Percentiles rank a stretch among this genome's conserved stretches.
phyloP scores from a whole-genome alignment of 2,797 vertebrate species.

The Enteromius unitaeniatus region DNA sequence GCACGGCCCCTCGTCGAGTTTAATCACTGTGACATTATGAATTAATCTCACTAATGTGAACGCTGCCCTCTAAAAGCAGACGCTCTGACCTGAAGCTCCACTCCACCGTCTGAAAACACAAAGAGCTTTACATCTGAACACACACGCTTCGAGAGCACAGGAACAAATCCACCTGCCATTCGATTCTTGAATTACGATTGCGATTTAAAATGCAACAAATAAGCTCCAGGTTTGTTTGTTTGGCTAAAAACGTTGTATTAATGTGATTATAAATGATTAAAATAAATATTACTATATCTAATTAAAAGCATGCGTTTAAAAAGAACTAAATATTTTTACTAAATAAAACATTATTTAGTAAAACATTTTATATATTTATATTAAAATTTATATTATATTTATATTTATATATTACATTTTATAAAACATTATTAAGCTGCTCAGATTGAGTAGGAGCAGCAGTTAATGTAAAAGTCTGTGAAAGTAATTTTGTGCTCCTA shows the following conservation, averaged over 20 bases:
- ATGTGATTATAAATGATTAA: not conserved
- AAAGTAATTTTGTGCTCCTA: too few species aligned
- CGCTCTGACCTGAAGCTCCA: constrained; percentile 44
- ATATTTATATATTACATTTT: too few species aligned
- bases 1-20: constrained; percentile 32
- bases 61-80: constrained; percentile 55
- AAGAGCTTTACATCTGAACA: too few species aligned
- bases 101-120: not conserved
- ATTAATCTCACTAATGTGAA: constrained; percentile 62
- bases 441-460: too few species aligned
- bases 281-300: not conserved
- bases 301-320: not conserved
- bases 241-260: not conserved
- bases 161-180: not conserved
- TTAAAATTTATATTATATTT: too few species aligned
- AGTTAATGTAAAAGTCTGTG: too few species aligned
- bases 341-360: too few species aligned
- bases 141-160: not conserved
- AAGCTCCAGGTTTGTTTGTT: not conserved
- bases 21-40: constrained; percentile 58
- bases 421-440: too few species aligned
- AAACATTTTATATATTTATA: too few species aligned
- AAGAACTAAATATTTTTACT: not conserved
- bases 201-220: not conserved
- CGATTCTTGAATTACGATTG: not conserved